A percentile compares a stretch with the other conserved stretches of the same genome.
phyloP scores from a whole-genome alignment of 37 sponge, comb jelly and placozoan genomes.

The Aplysina aerophoba region DNA sequence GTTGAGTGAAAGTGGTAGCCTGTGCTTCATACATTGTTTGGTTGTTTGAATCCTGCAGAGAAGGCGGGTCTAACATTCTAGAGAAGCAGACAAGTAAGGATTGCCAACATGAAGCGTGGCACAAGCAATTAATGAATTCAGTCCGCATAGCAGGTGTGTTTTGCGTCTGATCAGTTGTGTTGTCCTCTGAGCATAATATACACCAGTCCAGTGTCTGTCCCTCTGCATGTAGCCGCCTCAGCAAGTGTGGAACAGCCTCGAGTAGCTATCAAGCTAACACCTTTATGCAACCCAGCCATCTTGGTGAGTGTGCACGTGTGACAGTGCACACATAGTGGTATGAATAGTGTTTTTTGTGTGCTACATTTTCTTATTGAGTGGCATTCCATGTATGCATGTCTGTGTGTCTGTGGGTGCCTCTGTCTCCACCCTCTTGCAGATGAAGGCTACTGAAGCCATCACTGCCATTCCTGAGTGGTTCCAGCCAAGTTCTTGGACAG shows the following conservation, averaged over 20 bases:
- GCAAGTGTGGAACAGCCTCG: not conserved
- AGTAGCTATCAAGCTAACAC: slow-evolving; percentile 60
- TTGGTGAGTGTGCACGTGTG: slow-evolving; percentile 48
- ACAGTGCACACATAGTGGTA: slow-evolving; percentile 22
- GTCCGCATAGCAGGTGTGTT: slow-evolving; percentile 29
- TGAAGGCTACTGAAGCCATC: not conserved
- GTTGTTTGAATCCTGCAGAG: not conserved
- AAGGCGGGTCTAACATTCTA: not conserved
- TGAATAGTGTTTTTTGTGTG: slow-evolving; percentile 24
- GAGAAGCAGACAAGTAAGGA: not conserved
- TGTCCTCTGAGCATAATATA: not conserved
- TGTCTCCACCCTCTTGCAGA: not conserved
- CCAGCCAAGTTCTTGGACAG: not conserved
- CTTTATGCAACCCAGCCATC: slow-evolving; percentile 43
- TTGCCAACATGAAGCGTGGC: too few relatives aligned
- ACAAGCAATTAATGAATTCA: slow-evolving; percentile 29
- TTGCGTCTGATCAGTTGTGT: not conserved
- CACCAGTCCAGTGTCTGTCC: not conserved
- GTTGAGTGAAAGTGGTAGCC: too few relatives aligned
- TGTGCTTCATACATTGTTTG: too few relatives aligned
- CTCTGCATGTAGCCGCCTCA: not conserved
- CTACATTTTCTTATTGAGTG: not conserved
- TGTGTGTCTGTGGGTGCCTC: not conserved
- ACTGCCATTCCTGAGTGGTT: not conserved
- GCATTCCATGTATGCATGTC: not conserved